Conservation (phyloP, 1,140 invertebrate species). For the Ips typographus region DNA sequence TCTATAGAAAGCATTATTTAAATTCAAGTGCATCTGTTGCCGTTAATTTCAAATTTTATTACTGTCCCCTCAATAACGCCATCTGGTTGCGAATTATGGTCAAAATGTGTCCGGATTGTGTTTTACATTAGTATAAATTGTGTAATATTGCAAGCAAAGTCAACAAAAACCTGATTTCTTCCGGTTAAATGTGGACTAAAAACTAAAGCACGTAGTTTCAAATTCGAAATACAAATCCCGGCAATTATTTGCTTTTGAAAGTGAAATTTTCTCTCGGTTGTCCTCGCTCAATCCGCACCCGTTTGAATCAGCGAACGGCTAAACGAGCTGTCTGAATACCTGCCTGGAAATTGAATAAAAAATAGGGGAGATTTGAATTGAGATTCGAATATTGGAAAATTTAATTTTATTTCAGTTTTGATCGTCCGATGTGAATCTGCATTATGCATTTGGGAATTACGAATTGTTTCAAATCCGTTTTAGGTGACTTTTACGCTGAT, state of each 20-base stretch:
- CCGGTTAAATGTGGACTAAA: slow-evolving; percentile 1
- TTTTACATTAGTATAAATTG: too few relatives aligned
- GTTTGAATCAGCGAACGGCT: background rate
- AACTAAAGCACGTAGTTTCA: slow-evolving; percentile 17
- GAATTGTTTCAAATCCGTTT: too few relatives aligned
- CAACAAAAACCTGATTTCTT: background rate
- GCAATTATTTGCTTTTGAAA: slow-evolving; percentile 24
- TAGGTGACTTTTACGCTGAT: too few relatives aligned
- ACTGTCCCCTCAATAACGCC: background rate
- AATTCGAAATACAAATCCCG: slow-evolving; percentile 18
- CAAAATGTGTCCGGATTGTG: too few relatives aligned
- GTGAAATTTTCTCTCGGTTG: slow-evolving; percentile 20
- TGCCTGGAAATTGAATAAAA: slow-evolving; percentile 11
- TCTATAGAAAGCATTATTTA: slow-evolving; percentile 6
- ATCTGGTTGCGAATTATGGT: background rate
- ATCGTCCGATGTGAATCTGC: too few relatives aligned
- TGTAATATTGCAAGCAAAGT: too few relatives aligned
- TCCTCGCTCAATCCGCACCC: slow-evolving; percentile 7
- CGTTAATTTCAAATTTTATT: slow-evolving; percentile 12
- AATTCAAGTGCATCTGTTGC: slow-evolving; percentile 21
- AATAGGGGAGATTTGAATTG: background rate
- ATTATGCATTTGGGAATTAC: too few relatives aligned
- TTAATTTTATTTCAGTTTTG: background rate
- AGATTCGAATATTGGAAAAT: slow-evolving; percentile 7
- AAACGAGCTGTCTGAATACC: slow-evolving; percentile 7